Evolutionary conservation across 2,888 invertebrate genomes (phyloP), one percentile per base, ranked within the genome.

Genomic region (Acanthacorydalis orientalis): DNA sequence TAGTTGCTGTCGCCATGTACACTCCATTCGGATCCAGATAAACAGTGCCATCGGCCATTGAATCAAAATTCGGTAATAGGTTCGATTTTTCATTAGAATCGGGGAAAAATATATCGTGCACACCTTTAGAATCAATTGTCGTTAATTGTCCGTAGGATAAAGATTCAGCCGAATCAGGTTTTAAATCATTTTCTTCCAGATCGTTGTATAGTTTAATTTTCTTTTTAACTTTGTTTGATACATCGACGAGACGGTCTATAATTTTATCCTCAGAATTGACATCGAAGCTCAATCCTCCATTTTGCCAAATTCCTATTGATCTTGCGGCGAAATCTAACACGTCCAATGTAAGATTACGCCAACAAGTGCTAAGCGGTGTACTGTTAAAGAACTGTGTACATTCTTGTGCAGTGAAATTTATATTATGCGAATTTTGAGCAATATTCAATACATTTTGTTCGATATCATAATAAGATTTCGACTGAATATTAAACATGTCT

Each of bases 231-330:
- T 4, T 43, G 15, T 1, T 33, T 7, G 39, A n/a, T 2, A 38
- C 37, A 12, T 43, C 46, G 8, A 37, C 10, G 7, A 37, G 1
- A 12, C 7, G 14, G 7, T 9, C 10, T 37, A 9, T 9, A 14
- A 37, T 37, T 37, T 37, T 37, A 9, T n/a, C 37, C 10, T 12
- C 11, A 8, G 32, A n/a, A 23, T 39, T 40, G 12, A 60, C 51
- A 47, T 59, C 60, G 49, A 63, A 65, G 47, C 60, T 62, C 8
- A 75, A 62, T 2, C 76, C 77, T 8, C 73, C 75, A 51, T 64
- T 64, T 55, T 73, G 67, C 74, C 75, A 77, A 31, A 75, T 62
- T 40, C 71, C 64, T 50, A 68, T 62, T 31, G 71, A 60, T 53
- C 76, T 63, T 1, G 69, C 62, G 39, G 74, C 73, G 55, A 76